These are phyloP conservation scores for Conus betulinus DNA, from an alignment of 1,140 invertebrate genomes.

Conservation along the genomic window DNA sequence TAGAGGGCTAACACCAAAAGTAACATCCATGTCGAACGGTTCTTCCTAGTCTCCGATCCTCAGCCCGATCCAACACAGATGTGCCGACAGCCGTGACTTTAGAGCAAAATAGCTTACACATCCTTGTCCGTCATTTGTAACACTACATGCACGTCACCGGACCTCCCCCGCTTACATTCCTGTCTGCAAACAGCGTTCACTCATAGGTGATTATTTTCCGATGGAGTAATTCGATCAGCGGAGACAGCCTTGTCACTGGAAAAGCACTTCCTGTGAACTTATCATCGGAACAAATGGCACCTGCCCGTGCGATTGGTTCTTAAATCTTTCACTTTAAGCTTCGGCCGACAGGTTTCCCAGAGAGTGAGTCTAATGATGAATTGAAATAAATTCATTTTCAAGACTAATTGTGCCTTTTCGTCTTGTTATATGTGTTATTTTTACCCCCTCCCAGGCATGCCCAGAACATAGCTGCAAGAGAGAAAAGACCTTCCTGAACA, in stretches of 20 bases:
- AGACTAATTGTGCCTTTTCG: no score
- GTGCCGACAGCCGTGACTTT: background rate
- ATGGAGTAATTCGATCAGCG: conserved; percentile 1
- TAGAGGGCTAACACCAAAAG: background rate
- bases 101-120: background rate
- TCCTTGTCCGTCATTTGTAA: background rate
- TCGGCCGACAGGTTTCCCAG: no score
- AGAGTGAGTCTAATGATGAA: background rate
- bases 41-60: no score
- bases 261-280: conserved; percentile 31
- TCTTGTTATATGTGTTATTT: background rate
- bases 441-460: background rate
- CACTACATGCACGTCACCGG: background rate
- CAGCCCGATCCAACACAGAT: background rate
- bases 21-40: no score
- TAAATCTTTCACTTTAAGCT: background rate
- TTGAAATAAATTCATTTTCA: background rate
- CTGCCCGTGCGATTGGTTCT: conserved; percentile 9
- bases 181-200: background rate
- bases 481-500: background rate
- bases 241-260: conserved; percentile 16
- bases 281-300: conserved; percentile 20
- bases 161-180: background rate
- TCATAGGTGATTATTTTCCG: background rate
- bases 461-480: background rate